Evolutionary conservation across 1,140 invertebrate genomes (phyloP).

Genomic region (Euwallacea similis): DNA sequence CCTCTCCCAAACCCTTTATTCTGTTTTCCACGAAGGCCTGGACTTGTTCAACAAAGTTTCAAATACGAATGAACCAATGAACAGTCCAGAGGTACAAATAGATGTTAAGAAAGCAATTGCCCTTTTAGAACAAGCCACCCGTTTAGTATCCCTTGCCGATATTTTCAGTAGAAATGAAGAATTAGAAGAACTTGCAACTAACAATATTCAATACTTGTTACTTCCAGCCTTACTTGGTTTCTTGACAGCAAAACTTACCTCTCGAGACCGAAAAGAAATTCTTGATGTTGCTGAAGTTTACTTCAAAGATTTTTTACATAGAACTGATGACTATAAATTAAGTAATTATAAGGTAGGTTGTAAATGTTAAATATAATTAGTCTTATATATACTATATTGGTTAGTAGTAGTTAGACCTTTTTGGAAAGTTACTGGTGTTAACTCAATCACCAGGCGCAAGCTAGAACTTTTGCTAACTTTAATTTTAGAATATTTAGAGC

Average conservation of each 20-base stretch:
- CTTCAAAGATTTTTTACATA: constrained; percentile 80
- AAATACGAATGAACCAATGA: constrained; percentile 61
- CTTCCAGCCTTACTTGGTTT: constrained; percentile 81
- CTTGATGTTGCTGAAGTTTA: constrained; percentile 78
- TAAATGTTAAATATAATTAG: not conserved
- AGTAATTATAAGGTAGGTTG: constrained; percentile 57
- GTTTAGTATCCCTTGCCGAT: constrained; percentile 72
- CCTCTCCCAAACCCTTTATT: constrained; percentile 15
- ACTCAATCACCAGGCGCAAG: too few relatives aligned
- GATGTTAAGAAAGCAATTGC: constrained; percentile 67
- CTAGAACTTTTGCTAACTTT: too few relatives aligned
- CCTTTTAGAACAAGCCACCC: constrained; percentile 76
- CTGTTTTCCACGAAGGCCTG: constrained; percentile 65
- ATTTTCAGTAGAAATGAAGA: constrained; percentile 89
- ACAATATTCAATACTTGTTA: constrained; percentile 81
- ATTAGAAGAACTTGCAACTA: constrained; percentile 83
- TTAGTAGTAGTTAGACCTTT: too few relatives aligned
- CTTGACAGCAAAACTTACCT: constrained; percentile 69
- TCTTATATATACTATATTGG: too few relatives aligned
- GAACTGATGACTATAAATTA: constrained; percentile 77
- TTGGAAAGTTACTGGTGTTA: too few relatives aligned
- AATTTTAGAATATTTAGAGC: too few relatives aligned
- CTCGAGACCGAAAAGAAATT: constrained; percentile 65
- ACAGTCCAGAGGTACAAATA: constrained; percentile 64
- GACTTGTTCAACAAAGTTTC: constrained; percentile 61